Conservation (phyloP, 1,140 invertebrate genomes). For the Anadara kagoshimensis region DNA sequence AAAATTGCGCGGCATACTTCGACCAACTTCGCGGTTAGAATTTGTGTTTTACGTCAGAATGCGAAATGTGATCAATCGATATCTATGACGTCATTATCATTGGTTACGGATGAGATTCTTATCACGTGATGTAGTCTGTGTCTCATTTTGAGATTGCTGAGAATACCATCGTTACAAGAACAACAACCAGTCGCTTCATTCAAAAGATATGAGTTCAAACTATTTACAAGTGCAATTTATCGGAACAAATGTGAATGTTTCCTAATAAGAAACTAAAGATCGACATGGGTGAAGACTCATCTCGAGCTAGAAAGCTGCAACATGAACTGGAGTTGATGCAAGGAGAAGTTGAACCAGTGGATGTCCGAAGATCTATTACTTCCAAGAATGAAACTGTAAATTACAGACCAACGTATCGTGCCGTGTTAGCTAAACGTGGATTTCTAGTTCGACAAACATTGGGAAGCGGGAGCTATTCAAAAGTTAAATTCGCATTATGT, state of each 20-base stretch:
- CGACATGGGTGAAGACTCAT: conserved; percentile 49
- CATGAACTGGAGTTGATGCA: conserved; percentile 63
- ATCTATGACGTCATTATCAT: too few relatives aligned
- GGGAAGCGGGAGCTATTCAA: conserved; percentile 70
- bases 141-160: too few relatives aligned
- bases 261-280: conserved; percentile 57
- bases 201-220: too few relatives aligned
- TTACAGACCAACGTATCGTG: conserved; percentile 67
- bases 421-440: conserved; percentile 63
- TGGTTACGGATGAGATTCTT: too few relatives aligned
- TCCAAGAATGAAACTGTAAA: conserved; percentile 56
- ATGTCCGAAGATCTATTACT: conserved; percentile 45
- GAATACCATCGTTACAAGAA: too few relatives aligned
- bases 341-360: conserved; percentile 63
- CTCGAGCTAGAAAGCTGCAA: conserved; percentile 36
- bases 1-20: too few relatives aligned
- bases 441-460: conserved; percentile 63
- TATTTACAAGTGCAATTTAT: neutral
- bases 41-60: too few relatives aligned
- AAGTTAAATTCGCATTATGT: conserved; percentile 68
- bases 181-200: too few relatives aligned
- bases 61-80: too few relatives aligned
- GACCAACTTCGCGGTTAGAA: too few relatives aligned
- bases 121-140: too few relatives aligned
- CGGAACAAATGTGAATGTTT: conserved; percentile 46